phyloP scores from a whole-genome alignment of 1,140 invertebrate genomes.

The Drosophila elegans region DNA sequence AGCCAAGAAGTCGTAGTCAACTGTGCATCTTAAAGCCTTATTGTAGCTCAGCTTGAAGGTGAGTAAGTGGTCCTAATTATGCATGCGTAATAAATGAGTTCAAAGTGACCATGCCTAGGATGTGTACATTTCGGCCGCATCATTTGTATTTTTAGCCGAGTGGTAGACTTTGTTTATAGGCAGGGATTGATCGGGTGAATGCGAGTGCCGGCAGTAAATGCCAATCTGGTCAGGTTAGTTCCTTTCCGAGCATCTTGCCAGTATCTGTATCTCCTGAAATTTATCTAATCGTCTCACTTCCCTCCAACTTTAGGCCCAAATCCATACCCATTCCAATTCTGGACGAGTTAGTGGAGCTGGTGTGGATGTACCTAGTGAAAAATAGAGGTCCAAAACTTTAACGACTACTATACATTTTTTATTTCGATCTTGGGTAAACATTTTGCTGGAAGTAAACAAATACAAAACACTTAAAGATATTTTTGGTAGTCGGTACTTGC shows the following conservation, averaged over 20 bases:
- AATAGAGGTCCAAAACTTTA: slow-evolving; percentile 76
- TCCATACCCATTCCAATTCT: slow-evolving; percentile 1
- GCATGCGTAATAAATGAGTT: slow-evolving; percentile 10
- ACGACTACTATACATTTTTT: slow-evolving; percentile 75
- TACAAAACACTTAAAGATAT: slow-evolving; percentile 81
- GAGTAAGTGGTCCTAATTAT: background rate
- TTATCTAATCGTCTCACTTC: slow-evolving; percentile 50
- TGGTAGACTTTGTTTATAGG: slow-evolving; percentile 30
- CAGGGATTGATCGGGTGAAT: slow-evolving; percentile 17
- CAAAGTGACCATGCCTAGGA: slow-evolving; percentile 32
- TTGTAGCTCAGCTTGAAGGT: too few species aligned
- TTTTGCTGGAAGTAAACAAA: slow-evolving; percentile 80
- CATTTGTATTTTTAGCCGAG: slow-evolving; percentile 22
- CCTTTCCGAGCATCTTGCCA: slow-evolving; percentile 45
- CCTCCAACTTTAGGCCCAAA: background rate
- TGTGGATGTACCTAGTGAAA: slow-evolving; percentile 70
- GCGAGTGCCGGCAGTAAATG: slow-evolving; percentile 31
- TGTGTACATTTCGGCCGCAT: slow-evolving; percentile 37
- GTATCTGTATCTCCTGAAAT: slow-evolving; percentile 55
- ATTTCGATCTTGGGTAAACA: slow-evolving; percentile 76
- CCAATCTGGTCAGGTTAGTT: slow-evolving; percentile 63
- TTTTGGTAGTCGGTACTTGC: slow-evolving; percentile 75
- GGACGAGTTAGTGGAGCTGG: slow-evolving; percentile 12
- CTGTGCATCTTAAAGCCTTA: too few species aligned
- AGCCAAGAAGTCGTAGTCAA: too few species aligned